Percentiles rank a stretch among this genome's conserved stretches.
Evolutionary conservation across 2,797 vertebrate genomes (phyloP).

Genomic region (Orestias chungarensis): DNA sequence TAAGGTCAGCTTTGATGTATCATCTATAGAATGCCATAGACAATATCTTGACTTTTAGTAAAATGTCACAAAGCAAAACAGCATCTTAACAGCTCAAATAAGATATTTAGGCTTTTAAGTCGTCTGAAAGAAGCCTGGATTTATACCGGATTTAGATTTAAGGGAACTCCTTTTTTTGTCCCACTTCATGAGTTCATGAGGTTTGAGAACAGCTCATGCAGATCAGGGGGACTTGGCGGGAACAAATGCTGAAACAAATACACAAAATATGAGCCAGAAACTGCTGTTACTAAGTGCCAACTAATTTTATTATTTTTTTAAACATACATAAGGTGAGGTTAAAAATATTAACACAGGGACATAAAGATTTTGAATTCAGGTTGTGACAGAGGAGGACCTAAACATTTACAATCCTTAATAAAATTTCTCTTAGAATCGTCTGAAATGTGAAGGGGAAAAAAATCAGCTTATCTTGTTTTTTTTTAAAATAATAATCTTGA

Average conservation of each 20-base stretch:
- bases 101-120: not conserved
- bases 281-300: not conserved
- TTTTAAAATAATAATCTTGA: too few species aligned
- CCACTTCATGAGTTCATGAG: not conserved
- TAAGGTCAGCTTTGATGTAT: not conserved
- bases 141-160: not conserved
- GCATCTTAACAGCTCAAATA: not conserved
- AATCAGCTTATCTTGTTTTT: not conserved
- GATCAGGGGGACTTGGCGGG: not conserved
- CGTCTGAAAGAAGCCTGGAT: not conserved
- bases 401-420: not conserved
- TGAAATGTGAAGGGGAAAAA: not conserved
- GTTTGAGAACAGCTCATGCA: not conserved
- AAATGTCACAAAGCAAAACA: not conserved
- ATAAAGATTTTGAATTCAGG: not conserved
- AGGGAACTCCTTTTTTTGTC: not conserved
- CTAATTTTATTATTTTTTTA: slow-evolving; percentile 4
- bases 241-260: not conserved
- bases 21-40: not conserved
- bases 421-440: not conserved
- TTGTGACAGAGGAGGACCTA: not conserved
- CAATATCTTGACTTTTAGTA: not conserved
- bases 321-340: not conserved
- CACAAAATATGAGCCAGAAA: not conserved
- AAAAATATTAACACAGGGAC: not conserved